A percentile compares a stretch with the other conserved stretches of the same genome.
These are phyloP conservation scores for Malurus elegans DNA, from an alignment of 2,113 vertebrate species.

Conservation along the genomic window DNA sequence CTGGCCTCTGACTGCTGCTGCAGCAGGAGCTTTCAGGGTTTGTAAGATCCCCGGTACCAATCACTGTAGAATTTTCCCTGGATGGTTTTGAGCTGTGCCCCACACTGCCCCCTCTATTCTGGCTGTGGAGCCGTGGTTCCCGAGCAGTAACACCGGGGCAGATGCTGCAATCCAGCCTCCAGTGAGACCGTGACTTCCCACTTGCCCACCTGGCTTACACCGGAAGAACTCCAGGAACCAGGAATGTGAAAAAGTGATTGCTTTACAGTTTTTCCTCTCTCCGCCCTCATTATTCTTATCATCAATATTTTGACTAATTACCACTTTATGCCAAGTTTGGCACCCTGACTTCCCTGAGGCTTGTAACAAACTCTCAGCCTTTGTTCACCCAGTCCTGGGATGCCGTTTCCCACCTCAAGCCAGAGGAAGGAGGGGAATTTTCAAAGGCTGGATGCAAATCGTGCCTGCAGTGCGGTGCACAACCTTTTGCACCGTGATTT, in stretches of 20 bases:
- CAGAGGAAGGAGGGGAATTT: background rate
- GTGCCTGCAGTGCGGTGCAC: background rate
- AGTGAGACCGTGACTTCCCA: background rate
- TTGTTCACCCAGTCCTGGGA: background rate
- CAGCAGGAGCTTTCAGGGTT: background rate
- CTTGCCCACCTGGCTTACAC: background rate
- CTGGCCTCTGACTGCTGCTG: background rate
- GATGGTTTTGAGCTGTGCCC: background rate
- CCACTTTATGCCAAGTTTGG: background rate
- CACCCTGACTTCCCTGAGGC: background rate
- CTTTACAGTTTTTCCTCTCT: background rate
- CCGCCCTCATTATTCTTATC: background rate
- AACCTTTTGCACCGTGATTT: background rate
- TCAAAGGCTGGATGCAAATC: background rate
- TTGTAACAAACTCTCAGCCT: background rate
- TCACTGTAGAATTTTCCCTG: background rate
- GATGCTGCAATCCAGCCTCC: rapidly evolving
- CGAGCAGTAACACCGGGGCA: background rate
- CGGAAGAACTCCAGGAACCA: background rate
- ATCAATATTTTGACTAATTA: background rate
- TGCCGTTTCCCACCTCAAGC: background rate
- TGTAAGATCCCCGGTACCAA: background rate
- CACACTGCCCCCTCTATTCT: rapidly evolving
- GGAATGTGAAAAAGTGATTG: background rate
- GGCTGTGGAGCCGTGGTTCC: background rate